Percentiles rank a stretch among this genome's conserved stretches.
Conservation (phyloP, 2,888 invertebrate species). For the Cryptocephalus primarius region DNA sequence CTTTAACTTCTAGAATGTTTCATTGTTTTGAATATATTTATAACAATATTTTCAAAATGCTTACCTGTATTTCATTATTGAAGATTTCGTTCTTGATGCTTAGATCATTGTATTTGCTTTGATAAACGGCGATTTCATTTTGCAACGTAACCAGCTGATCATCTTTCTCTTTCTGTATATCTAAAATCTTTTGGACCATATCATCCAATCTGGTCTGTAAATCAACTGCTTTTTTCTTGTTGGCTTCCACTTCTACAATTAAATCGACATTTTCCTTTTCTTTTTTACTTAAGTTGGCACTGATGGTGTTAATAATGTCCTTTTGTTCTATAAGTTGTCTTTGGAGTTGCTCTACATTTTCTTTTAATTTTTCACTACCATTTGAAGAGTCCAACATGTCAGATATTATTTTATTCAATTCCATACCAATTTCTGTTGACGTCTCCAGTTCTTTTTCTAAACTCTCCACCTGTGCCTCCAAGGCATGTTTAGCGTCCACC, state of each 20-base stretch:
- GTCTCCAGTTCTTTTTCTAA: conserved; percentile 68
- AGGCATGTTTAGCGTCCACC: conserved; percentile 44
- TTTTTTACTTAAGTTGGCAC: conserved; percentile 41
- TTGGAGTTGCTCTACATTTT: conserved; percentile 55
- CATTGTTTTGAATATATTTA: not conserved
- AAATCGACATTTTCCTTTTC: conserved; percentile 45
- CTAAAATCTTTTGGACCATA: conserved; percentile 30
- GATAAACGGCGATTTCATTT: conserved; percentile 22
- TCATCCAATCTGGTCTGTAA: conserved; percentile 33
- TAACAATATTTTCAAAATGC: not conserved
- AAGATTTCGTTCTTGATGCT: conserved; percentile 44
- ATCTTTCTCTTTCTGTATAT: conserved; percentile 36
- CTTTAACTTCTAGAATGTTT: conserved; percentile 29
- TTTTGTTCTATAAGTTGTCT: conserved; percentile 55
- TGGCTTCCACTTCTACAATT: conserved; percentile 32
- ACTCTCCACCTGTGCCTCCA: conserved; percentile 57
- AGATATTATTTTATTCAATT: conserved; percentile 56
- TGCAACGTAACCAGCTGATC: conserved; percentile 32
- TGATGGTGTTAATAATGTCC: conserved; percentile 42
- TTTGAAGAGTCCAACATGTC: conserved; percentile 58
- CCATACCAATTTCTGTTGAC: conserved; percentile 70
- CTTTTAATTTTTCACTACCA: conserved; percentile 45
- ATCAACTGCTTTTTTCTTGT: conserved; percentile 31
- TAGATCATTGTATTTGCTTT: conserved; percentile 30
- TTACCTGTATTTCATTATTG: conserved; percentile 40